A percentile compares a stretch with the other conserved stretches of the same genome.
These are phyloP conservation scores for Maconellicoccus hirsutus DNA, from an alignment of 1,140 invertebrate species.

Conservation along the genomic window DNA sequence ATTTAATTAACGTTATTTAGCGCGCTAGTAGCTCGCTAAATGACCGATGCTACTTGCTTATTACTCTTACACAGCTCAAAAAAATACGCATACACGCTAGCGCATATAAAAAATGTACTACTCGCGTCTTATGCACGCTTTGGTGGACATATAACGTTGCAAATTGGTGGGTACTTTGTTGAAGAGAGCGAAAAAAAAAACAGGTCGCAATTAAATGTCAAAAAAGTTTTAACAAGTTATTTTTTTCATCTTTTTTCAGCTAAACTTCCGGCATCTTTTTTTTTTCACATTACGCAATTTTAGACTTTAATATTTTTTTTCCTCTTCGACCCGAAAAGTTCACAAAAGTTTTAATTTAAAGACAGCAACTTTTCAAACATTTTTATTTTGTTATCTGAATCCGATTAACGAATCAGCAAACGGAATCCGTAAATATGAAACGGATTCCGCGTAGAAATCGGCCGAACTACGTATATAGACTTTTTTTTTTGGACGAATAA, in stretches of 20 bases:
- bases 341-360: background rate
- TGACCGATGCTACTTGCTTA: background rate
- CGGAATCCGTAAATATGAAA: background rate
- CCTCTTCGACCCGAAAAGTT: background rate
- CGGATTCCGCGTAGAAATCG: background rate
- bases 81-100: too few species aligned
- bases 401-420: background rate
- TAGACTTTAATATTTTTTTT: constrained; percentile 1
- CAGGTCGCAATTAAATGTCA: constrained; percentile 7
- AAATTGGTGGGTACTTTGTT: constrained; percentile 8
- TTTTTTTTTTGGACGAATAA: too few species aligned
- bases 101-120: background rate
- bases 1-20: constrained; percentile 12
- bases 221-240: constrained; percentile 10
- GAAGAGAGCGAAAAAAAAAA: background rate
- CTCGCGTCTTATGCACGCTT: background rate
- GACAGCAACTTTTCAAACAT: constrained; percentile 4
- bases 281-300: constrained; percentile 5
- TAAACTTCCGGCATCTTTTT: constrained; percentile 1
- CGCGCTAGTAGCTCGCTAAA: background rate
- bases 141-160: background rate
- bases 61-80: too few species aligned
- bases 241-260: background rate
- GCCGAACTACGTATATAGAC: too few species aligned
- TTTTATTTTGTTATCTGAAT: background rate